Percentiles rank a stretch among this genome's conserved stretches.
These are phyloP conservation scores for Aphelocoma californica DNA, from an alignment of 2,797 vertebrate species.

Conservation along the genomic window DNA sequence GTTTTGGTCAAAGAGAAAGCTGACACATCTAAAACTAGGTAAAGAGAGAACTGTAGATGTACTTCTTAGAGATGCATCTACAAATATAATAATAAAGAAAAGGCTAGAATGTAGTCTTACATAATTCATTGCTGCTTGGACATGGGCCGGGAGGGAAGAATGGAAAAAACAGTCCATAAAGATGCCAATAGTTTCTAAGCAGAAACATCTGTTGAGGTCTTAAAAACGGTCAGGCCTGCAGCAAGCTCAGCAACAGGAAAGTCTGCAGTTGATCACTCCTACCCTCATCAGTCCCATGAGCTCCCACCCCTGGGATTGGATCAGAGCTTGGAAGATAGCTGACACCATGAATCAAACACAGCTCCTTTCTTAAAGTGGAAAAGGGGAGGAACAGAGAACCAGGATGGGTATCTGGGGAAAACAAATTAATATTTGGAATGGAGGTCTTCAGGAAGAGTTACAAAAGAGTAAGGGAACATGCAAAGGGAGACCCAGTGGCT, in stretches of 20 bases:
- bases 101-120: constrained; percentile 68
- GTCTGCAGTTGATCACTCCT: constrained; percentile 73
- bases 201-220: constrained; percentile 82
- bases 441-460: constrained; percentile 46
- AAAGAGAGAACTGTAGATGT: not conserved
- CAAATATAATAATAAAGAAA: constrained; percentile 75
- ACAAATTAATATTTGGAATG: constrained; percentile 20
- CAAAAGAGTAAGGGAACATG: constrained; percentile 33
- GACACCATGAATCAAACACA: constrained; percentile 59
- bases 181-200: constrained; percentile 81
- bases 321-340: constrained; percentile 61
- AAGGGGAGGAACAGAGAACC: not conserved
- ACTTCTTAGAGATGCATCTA: constrained; percentile 40
- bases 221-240: constrained; percentile 69
- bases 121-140: constrained; percentile 78
- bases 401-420: constrained; percentile 2
- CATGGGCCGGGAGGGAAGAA: constrained; percentile 71
- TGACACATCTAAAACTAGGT: not conserved
- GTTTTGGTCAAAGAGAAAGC: not conserved
- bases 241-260: constrained; percentile 78
- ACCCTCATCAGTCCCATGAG: constrained; percentile 44
- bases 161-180: constrained; percentile 84
- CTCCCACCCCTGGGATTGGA: constrained; percentile 60
- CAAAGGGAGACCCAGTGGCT: constrained; percentile 29
- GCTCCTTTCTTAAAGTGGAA: constrained; percentile 42